phyloP scores from a whole-genome alignment of 2,888 invertebrate species.

The Biston stratarius region DNA sequence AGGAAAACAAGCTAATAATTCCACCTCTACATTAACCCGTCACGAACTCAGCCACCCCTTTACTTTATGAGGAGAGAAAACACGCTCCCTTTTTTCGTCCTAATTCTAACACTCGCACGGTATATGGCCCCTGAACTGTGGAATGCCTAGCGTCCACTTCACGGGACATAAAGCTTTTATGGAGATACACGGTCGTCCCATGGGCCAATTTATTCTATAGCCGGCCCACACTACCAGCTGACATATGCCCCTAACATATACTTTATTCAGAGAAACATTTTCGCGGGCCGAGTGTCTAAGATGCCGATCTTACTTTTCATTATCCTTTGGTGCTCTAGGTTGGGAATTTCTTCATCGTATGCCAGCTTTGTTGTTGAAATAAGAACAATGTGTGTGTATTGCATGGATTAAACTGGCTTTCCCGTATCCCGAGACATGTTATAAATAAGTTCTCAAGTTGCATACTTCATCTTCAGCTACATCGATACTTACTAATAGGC shows the following conservation, averaged over 20 bases:
- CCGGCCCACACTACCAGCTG: constrained; percentile 47
- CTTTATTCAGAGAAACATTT: constrained; percentile 52
- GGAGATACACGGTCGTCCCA: constrained; percentile 63
- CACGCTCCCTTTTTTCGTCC: constrained; percentile 49
- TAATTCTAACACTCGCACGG: constrained; percentile 53
- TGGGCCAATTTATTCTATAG: constrained; percentile 58
- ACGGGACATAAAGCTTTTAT: constrained; percentile 79
- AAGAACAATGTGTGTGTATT: background rate
- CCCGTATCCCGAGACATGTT: too few relatives aligned
- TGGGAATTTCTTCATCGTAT: constrained; percentile 15
- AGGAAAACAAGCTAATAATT: constrained; percentile 22
- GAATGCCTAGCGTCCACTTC: constrained; percentile 64
- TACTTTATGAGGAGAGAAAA: constrained; percentile 43
- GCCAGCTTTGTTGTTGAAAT: constrained; percentile 1
- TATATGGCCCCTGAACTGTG: constrained; percentile 43
- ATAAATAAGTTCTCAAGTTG: background rate
- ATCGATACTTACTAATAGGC: too few relatives aligned
- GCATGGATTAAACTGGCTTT: too few relatives aligned
- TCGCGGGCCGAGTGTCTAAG: constrained; percentile 29
- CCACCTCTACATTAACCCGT: constrained; percentile 15
- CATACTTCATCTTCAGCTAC: too few relatives aligned
- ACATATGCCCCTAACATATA: constrained; percentile 51
- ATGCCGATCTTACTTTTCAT: constrained; percentile 32
- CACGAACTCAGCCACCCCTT: constrained; percentile 21
- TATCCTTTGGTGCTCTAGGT: constrained; percentile 24